Evolutionary conservation across 1,140 invertebrate genomes (phyloP), one percentile per base, ranked within the genome.

Genomic region (Copidosoma floridanum): DNA sequence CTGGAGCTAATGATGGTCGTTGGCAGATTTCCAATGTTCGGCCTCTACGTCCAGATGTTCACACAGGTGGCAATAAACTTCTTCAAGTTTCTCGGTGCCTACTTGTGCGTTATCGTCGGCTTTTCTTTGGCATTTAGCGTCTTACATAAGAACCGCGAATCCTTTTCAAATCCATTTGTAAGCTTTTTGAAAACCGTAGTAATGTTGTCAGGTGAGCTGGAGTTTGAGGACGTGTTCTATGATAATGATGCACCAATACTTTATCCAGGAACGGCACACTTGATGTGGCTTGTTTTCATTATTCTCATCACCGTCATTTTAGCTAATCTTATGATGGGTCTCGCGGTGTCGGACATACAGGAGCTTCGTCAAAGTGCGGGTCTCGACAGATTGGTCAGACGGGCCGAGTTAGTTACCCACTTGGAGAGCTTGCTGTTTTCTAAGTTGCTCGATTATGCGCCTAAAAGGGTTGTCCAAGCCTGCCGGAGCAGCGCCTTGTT

Each of bases 191-290:
- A 93, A 78, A 89, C 89, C 0, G 85, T 93, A 3, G 89, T 93
- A 41, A 93, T 94, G 91, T 92, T 94, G 90, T 90, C 90, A 0
- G 91, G 92, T 0, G 89, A 94, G 70, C 74, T 94, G 26, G 91
- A 93, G 71, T 93, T 90, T 66, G 90, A 93, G 69, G 89, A 92
- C 60, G 86, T 92, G 50, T 93, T 93, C 69, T 92, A 89, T 67
- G 81, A 84, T 16, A 78, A 87, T 7, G 71, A 80, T 8, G 70
- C 82, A 1, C 72, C 77, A 18, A 56, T 80, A 21, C 77, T 85
- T 48, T 88, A 88, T 71, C 84, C 84, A 0, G 82, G 85, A 1
- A 93, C 91, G 0, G 82, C 90, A 0, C 91, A 93, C 67, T 78
- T 89, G 4, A 84, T 93, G 71, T 89, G 92, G 60, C 72, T 91